Evolutionary conservation across 2,888 invertebrate species (phyloP).

Genomic region (Tetrapedia diversipes): DNA sequence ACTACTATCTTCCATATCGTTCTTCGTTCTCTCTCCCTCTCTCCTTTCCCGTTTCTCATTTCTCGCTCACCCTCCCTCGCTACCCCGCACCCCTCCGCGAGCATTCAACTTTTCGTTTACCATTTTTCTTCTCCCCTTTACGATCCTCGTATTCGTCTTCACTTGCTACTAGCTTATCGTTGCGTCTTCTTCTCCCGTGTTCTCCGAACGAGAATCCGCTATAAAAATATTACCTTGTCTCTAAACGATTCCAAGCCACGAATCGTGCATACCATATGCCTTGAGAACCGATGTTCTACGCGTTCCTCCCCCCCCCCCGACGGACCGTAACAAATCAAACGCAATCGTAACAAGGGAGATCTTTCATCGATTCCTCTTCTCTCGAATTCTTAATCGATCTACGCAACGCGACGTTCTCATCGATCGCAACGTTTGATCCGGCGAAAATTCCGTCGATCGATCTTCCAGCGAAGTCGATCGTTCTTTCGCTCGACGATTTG

Average conservation of each 20-base stretch:
- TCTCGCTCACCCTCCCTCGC: background rate
- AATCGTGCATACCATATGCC: background rate
- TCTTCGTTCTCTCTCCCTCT: conserved; percentile 39
- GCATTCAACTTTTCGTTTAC: conserved; percentile 36
- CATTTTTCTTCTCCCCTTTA: conserved; percentile 47
- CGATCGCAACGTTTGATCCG: background rate
- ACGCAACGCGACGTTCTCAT: too few species aligned
- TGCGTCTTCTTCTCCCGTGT: background rate
- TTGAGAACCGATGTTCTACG: background rate
- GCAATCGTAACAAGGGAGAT: background rate
- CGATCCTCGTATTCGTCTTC: conserved; percentile 54
- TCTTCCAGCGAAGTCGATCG: background rate
- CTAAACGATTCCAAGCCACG: conserved; percentile 4
- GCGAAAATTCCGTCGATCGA: background rate
- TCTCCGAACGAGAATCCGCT: conserved; percentile 22
- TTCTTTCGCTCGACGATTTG: too few species aligned
- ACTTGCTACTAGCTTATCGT: conserved; percentile 58
- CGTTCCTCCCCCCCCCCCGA: background rate
- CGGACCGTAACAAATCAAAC: background rate
- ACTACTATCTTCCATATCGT: conserved; percentile 69
- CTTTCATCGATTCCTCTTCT: conserved; percentile 28
- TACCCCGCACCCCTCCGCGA: background rate
- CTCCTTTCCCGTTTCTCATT: conserved; percentile 3
- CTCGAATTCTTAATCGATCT: background rate
- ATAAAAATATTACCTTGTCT: conserved; percentile 22